These are phyloP conservation scores for Myopa testacea DNA, from an alignment of 2,888 invertebrate genomes.

Conservation along the genomic window DNA sequence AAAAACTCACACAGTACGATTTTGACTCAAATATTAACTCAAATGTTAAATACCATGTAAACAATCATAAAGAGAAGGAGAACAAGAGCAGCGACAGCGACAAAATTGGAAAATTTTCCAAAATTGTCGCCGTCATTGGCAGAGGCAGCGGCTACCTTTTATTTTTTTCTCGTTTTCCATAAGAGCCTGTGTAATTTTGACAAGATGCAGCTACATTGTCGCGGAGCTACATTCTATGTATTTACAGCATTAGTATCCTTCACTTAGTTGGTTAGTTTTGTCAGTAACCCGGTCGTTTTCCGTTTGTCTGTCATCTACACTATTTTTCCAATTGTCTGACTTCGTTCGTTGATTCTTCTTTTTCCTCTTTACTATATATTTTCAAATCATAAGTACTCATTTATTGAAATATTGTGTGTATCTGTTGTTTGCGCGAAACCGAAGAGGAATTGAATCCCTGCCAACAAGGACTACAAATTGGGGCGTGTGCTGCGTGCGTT, in stretches of 20 bases:
- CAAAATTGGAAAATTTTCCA: no score
- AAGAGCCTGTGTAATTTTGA: no score
- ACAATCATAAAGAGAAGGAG: no score
- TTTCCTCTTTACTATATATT: slow-evolving; percentile 1
- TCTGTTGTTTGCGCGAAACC: slow-evolving; percentile 14
- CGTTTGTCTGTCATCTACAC: neutral
- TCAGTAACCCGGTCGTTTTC: neutral
- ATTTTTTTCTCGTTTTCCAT: no score
- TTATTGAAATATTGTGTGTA: slow-evolving; percentile 30
- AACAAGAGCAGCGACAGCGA: no score
- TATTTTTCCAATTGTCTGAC: slow-evolving; percentile 22
- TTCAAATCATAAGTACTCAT: slow-evolving; percentile 8
- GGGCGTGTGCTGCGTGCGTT: slow-evolving; percentile 36
- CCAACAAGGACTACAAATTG: slow-evolving; percentile 33
- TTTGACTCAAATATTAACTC: no score
- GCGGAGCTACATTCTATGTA: no score
- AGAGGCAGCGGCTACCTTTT: no score
- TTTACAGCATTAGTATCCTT: neutral
- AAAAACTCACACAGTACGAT: no score
- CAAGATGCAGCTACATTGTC: no score
- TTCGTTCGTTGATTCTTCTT: slow-evolving; percentile 3
- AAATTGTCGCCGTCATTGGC: no score
- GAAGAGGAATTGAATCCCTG: slow-evolving; percentile 23
- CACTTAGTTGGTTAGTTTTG: neutral
- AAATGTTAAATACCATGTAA: no score